Percentiles rank a stretch among this genome's conserved stretches.
Conservation (phyloP, 2,113 vertebrate genomes). For the Aramus guarauna region DNA sequence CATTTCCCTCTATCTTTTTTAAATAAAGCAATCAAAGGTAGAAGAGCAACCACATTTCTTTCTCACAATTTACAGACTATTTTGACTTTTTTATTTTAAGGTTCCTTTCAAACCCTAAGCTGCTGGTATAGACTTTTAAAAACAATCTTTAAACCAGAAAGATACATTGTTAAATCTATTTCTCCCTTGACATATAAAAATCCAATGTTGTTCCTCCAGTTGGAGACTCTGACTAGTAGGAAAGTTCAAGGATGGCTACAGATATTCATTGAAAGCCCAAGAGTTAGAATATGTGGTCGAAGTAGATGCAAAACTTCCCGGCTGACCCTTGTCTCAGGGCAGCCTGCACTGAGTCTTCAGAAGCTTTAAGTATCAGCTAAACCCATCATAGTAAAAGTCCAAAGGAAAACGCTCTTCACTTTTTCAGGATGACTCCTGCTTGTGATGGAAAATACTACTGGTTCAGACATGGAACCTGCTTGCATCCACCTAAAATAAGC, state of each 20-base stretch:
- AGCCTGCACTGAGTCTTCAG: neutral
- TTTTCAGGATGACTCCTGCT: neutral
- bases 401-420: neutral
- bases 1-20: neutral
- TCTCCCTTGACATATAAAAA: neutral
- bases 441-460: neutral
- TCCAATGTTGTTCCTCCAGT: neutral
- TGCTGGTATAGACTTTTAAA: neutral
- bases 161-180: neutral
- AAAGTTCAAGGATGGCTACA: neutral
- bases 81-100: neutral
- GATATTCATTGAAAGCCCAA: neutral
- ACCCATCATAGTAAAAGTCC: neutral
- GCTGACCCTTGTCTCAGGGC: neutral
- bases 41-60: neutral
- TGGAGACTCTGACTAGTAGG: neutral
- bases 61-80: neutral
- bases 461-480: neutral
- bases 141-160: neutral
- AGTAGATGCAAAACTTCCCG: neutral
- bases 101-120: neutral
- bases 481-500: neutral
- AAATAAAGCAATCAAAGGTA: neutral
- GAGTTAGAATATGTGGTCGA: neutral
- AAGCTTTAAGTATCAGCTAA: neutral